These are phyloP conservation scores for Meliscaeva auricollis DNA, from an alignment of 2,888 invertebrate genomes.

Conservation along the genomic window DNA sequence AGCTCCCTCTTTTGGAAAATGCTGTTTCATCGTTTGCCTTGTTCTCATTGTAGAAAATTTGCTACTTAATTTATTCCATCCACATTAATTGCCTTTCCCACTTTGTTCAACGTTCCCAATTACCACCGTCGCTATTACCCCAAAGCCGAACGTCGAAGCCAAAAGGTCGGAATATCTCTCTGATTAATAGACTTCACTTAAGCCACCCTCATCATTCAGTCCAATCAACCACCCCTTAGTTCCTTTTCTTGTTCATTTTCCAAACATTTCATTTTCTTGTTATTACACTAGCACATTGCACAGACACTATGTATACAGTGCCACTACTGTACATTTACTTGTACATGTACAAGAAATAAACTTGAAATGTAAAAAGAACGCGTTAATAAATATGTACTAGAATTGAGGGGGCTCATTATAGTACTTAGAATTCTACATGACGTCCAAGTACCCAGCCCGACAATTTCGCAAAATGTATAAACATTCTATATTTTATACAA, in stretches of 20 bases:
- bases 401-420: no score
- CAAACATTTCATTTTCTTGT: slow-evolving; percentile 10
- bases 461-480: no score
- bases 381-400: no score
- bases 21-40: slow-evolving; percentile 75
- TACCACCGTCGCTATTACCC: slow-evolving; percentile 44
- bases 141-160: slow-evolving; percentile 2
- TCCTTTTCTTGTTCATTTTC: background rate
- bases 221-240: slow-evolving; percentile 31
- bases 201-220: slow-evolving; percentile 53
- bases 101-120: slow-evolving; percentile 73
- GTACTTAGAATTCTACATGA: no score
- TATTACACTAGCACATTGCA: background rate
- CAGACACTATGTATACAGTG: background rate
- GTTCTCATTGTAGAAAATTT: slow-evolving; percentile 78
- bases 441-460: no score
- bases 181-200: slow-evolving; percentile 73
- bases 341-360: background rate
- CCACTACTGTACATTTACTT: no score
- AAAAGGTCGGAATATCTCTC: slow-evolving; percentile 49
- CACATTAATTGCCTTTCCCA: slow-evolving; percentile 78
- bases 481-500: no score
- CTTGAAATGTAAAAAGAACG: background rate
- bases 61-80: slow-evolving; percentile 78
- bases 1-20: slow-evolving; percentile 38